phyloP scores from a whole-genome alignment of 2,888 invertebrate species.

The Ferrisia virgata region DNA sequence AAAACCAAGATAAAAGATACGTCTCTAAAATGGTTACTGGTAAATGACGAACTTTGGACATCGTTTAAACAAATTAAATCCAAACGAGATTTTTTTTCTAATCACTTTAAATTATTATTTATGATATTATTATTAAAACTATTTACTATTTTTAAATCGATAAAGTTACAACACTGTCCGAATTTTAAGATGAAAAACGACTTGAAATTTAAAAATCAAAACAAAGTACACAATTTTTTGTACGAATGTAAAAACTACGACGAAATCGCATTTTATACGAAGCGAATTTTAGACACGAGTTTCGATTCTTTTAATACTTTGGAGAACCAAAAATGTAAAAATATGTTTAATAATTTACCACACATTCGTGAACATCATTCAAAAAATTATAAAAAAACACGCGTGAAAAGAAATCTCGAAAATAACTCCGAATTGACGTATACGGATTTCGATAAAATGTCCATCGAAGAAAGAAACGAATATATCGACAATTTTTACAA shows the following conservation, averaged over 20 bases:
- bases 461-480: background rate
- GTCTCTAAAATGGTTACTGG: background rate
- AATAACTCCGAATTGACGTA: background rate
- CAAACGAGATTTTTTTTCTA: background rate
- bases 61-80: constrained; percentile 24
- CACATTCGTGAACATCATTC: background rate
- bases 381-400: background rate
- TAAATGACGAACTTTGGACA: background rate
- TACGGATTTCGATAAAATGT: background rate
- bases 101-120: constrained; percentile 33
- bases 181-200: background rate
- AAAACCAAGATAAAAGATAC: constrained; percentile 34
- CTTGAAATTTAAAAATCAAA: constrained; percentile 8
- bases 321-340: background rate
- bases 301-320: background rate
- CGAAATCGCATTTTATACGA: background rate
- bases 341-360: background rate
- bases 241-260: background rate
- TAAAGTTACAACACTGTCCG: background rate
- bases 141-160: constrained; percentile 36
- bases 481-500: constrained; percentile 21
- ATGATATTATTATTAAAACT: constrained; percentile 33
- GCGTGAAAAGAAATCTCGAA: background rate
- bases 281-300: background rate
- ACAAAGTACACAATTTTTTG: background rate